Evolutionary conservation across 2,888 invertebrate genomes (phyloP), one percentile per base, ranked within the genome.

Genomic region (Drosophila prostipennis): DNA sequence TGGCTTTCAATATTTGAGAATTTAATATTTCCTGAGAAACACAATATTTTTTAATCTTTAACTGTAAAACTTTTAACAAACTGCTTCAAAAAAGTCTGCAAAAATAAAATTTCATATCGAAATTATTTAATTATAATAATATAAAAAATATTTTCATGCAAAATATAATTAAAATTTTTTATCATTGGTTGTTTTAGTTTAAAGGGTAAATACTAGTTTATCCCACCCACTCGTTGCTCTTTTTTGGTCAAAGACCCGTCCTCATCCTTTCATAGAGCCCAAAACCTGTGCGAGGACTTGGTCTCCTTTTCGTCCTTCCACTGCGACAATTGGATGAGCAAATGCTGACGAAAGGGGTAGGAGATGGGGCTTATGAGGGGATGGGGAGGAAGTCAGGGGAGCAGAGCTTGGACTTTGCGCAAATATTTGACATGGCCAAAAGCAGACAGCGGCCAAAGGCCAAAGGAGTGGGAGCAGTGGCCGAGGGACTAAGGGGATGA

Each of bases 361-460:
- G 39, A 48, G 29, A 26, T 3, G 37, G 36, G 14, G 16, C 16
- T 16, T 19, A 14, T 34, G 48, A 13, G 43, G 10, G 43, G 10
- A 45, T 37, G 53, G 32, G 32, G 60, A 54, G 63, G 60, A 1
- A n/a, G 26, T 8, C 14, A 11, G 29, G 45, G 45, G 61, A 51
- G 65, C 49, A 63, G 36, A 60, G 79, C 77, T 77, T 45, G 81
- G 81, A 86, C 84, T 74, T 80, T 87, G 81, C 78, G 74, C 86
- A 83, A 83, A 83, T 86, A 83, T 86, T 86, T 87, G 83, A 80
- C 72, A 79, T 78, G 78, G 70, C 72, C 82, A 64, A 60, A 48
- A 61, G 48, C 64, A 56, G 71, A 63, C 42, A 46, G 59, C 13
- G 59, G 52, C 39, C 52, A 60, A 39, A 57, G 42, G 46, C 39